These are phyloP conservation scores for Paramuricea clavata DNA, from an alignment of 92 coral and sea anemone genomes.

Conservation along the genomic window DNA sequence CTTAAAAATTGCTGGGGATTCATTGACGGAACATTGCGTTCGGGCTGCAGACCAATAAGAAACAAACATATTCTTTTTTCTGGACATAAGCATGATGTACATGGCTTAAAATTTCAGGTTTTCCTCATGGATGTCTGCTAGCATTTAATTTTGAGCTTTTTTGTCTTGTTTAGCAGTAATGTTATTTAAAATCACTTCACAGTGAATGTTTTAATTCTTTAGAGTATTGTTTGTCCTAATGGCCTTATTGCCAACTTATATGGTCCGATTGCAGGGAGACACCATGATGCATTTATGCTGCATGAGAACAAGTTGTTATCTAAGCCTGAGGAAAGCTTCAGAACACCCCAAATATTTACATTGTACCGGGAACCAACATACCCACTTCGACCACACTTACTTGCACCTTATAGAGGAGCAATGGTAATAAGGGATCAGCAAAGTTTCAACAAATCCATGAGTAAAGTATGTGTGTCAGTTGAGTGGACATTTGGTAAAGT, in stretches of 20 bases:
- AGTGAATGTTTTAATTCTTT: slow-evolving; percentile 16
- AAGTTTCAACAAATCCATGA: slow-evolving; percentile 68
- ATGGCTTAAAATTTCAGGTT: slow-evolving; percentile 73
- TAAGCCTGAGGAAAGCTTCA: slow-evolving; percentile 51
- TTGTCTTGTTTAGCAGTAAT: neutral
- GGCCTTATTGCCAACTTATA: slow-evolving; percentile 59
- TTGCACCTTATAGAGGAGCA: slow-evolving; percentile 74
- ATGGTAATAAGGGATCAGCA: slow-evolving; percentile 59
- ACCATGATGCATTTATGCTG: slow-evolving; percentile 71
- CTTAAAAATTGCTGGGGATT: slow-evolving; percentile 68
- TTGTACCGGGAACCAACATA: slow-evolving; percentile 73
- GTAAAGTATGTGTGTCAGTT: slow-evolving; percentile 73
- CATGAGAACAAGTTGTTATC: slow-evolving; percentile 57
- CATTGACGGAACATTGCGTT: slow-evolving; percentile 61
- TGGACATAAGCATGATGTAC: slow-evolving; percentile 64
- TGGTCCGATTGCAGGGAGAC: slow-evolving; percentile 68
- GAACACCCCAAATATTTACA: slow-evolving; percentile 51
- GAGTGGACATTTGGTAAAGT: slow-evolving; percentile 77
- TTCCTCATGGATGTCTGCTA: neutral
- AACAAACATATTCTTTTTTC: slow-evolving; percentile 64
- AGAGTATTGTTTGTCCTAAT: slow-evolving; percentile 64
- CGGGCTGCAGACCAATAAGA: slow-evolving; percentile 55
- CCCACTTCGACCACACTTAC: slow-evolving; percentile 65
- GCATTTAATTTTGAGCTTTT: too few relatives aligned
- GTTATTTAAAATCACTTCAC: neutral